Base-by-base conservation (phyloP, 2,113 vertebrate species). In the Diglossa brunneiventris region DNA sequence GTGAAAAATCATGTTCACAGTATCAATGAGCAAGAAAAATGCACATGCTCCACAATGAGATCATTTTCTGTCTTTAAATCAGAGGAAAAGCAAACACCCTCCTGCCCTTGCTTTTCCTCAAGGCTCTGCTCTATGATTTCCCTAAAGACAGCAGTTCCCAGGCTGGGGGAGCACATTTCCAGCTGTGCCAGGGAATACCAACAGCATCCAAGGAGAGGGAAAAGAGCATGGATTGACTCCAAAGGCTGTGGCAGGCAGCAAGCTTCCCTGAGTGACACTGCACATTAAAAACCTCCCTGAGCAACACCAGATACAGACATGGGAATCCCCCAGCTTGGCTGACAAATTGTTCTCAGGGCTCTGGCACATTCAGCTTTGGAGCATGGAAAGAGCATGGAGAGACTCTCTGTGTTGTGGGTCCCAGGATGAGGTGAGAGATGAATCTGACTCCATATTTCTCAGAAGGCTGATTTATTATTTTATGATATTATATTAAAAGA, bases 351-450 rank as follows among this genome's bases (percentile, higher is more conserved):
- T 69, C 77, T n/a, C 58, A 46, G 41, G 5, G 15, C 24, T 39
- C 31, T 19, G 31, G 47, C 37, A 69, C 2, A 0, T 69, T 79
- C 80, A 8, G 47, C 23, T 35, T 28, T 21, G 26, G 44, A 46
- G 73, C 56, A 35, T 1, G 0, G 0, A 26, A 14, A 56, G 16
- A 31, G 14, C 2, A 0, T 0, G 13, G 42, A 72, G 11, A 37
- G 26, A 55, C 9, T 16, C 68, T 20, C 20, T 52, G 74, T 46
- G 50, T 6, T 52, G 27, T 28, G 50, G 50, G 26, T 11, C 10
- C 50, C 50, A 28, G 50, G 10, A 11, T 52, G 27, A 52, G 50
- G 15, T 15, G 27, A 28, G 50, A 52, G 50, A 52, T 52, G 50
- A 52, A 28, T 52, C 50, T 52, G 50, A 17, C 50, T 52, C 50